Conservation (phyloP, 2,113 vertebrate species). For the Dipodomys merriami region DNA sequence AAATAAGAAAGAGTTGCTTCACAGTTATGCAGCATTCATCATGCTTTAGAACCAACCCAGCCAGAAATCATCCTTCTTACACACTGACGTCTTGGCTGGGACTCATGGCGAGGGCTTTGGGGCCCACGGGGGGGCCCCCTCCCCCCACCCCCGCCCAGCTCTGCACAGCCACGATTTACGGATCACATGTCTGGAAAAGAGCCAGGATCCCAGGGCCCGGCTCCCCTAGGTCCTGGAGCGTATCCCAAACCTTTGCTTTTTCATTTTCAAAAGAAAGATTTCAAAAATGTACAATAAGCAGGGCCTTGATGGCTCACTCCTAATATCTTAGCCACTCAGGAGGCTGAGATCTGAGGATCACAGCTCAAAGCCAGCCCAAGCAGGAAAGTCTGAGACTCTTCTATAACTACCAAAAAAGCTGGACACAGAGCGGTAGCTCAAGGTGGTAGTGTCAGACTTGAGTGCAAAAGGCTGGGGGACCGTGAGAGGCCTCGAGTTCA, state of each 20-base stretch:
- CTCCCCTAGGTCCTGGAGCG: no score
- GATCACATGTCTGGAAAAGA: neutral
- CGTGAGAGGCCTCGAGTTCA: no score
- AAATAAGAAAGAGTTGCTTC: neutral
- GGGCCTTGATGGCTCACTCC: no score
- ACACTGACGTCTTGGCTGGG: neutral
- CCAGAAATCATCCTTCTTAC: neutral
- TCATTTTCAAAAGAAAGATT: neutral
- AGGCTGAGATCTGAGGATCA: no score
- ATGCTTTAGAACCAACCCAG: neutral
- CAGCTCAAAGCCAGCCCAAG: no score
- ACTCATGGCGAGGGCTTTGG: fast-evolving
- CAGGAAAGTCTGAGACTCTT: no score
- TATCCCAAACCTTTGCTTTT: neutral
- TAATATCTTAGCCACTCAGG: no score
- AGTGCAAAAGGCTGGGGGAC: no score
- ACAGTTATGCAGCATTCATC: fast-evolving
- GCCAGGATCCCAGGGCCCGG: no score
- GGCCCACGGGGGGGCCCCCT: fast-evolving
- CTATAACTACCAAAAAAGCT: no score
- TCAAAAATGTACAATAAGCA: neutral
- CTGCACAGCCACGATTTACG: fast-evolving
- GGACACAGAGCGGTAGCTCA: no score
- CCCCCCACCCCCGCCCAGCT: fast-evolving
- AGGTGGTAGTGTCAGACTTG: no score